Base-by-base conservation (phyloP, 2,797 vertebrate species). In the Coilia nasus region DNA sequence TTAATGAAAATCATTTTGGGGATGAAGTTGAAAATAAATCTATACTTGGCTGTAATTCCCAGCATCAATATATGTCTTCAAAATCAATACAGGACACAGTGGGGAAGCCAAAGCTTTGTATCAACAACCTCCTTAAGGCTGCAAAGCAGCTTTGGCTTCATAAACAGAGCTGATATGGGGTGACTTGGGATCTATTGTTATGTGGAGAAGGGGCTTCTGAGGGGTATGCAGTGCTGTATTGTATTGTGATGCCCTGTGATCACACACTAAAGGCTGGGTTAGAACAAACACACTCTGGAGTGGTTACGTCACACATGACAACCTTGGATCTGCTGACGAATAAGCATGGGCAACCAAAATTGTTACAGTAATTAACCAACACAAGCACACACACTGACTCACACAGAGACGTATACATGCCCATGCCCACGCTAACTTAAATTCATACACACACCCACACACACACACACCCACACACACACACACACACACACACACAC, bases 321-420 rank as follows among this genome's bases (percentile, higher is more conserved):
- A 64, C 23, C 62, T 25, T 6, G 25, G 28, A 64, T 64, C 62
- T 64, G 23, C 62, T 64, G 25, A 64, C 25, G 23, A 23, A 25
- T 25, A 25, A 64, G 31, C 28, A 75, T 75, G 67, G 31, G 28
- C 67, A 15, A 75, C 67, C 67, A 75, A 75, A 64, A 64, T 64
- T 64, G 12, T n/a, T n/a, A n/a, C n/a, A n/a, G n/a, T n/a, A 64
- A 28, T 25, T 28, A 28, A 64, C 23, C 62, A 28, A 64, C 50
- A 21, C 81, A 59, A 54, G 11, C 14, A 9, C 81, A 82, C 50
- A 35, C 54, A 56, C n/a, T 14, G 21, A 23, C 81, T 23, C 81
- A 23, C 46, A 23, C 46, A 12, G 44, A 1, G 12, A 59, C 81
- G 57, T 50, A 59, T 50, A 62, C 21, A 54, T 2, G 12, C 62